These are phyloP conservation scores for Semotilus atromaculatus DNA, from an alignment of 2,797 vertebrate species.

Conservation along the genomic window DNA sequence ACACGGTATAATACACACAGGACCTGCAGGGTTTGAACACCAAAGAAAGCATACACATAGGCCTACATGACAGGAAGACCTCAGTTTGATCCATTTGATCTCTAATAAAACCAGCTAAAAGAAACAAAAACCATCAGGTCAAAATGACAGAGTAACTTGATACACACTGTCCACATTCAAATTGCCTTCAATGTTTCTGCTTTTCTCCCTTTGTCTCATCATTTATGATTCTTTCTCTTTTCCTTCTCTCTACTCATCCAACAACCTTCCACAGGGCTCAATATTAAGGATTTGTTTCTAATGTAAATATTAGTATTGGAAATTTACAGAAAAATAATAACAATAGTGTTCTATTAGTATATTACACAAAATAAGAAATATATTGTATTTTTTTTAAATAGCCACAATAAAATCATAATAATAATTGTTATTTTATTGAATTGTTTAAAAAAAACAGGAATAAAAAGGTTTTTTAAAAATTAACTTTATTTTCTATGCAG, in stretches of 20 bases:
- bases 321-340: not conserved
- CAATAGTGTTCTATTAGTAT: not conserved
- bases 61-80: not conserved
- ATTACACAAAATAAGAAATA: not conserved
- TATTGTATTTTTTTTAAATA: not conserved
- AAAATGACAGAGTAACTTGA: conserved; percentile 20
- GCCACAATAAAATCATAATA: not conserved
- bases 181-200: conserved; percentile 10
- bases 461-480: too few relatives aligned
- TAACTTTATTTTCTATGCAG: not conserved
- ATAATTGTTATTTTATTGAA: not conserved
- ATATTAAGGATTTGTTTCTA: not conserved
- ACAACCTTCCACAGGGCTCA: not conserved
- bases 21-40: not conserved
- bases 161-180: conserved; percentile 12
- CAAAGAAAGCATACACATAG: not conserved
- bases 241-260: not conserved
- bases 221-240: not conserved
- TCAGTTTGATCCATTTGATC: not conserved
- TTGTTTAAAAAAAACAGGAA: not conserved
- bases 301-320: not conserved
- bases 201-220: not conserved
- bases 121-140: not conserved
- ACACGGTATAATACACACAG: not conserved
- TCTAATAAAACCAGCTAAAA: not conserved